Conservation (phyloP, 1,140 invertebrate genomes). For the Planococcus citri region DNA sequence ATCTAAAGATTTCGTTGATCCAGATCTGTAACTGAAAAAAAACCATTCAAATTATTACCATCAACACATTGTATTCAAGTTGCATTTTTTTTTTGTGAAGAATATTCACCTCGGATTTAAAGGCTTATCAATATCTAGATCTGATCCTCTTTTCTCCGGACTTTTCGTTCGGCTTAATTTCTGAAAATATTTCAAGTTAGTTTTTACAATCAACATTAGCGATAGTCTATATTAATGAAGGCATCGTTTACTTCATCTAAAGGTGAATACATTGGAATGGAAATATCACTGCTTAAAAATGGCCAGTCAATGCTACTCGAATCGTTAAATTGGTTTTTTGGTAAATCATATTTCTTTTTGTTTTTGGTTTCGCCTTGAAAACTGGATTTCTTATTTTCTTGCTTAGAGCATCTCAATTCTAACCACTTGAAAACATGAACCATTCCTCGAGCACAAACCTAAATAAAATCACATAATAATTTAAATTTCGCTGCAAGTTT, state of each 20-base stretch:
- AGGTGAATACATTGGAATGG: not conserved
- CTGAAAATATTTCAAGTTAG: not conserved
- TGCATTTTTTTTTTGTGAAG: no score
- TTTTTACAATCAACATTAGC: not conserved
- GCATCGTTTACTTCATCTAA: not conserved
- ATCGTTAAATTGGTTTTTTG: not conserved
- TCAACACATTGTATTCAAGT: no score
- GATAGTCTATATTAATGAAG: not conserved
- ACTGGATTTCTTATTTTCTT: conserved; percentile 26
- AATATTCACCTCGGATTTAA: not conserved
- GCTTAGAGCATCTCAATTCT: conserved; percentile 48
- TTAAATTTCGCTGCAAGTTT: conserved; percentile 10
- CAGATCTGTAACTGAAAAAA: not conserved
- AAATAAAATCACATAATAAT: conserved; percentile 26
- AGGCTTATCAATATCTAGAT: not conserved
- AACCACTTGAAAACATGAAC: conserved; percentile 91
- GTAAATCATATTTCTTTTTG: conserved; percentile 7
- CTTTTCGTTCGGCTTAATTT: not conserved
- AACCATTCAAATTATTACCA: not conserved
- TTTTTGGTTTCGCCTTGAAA: conserved; percentile 9
- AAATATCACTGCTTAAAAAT: not conserved
- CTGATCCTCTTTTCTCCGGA: not conserved
- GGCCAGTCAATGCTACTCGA: not conserved
- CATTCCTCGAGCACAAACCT: conserved; percentile 81
- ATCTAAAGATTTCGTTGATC: not conserved